Base-by-base conservation (phyloP, 2,113 vertebrate genomes). In the Crocuta crocuta region DNA sequence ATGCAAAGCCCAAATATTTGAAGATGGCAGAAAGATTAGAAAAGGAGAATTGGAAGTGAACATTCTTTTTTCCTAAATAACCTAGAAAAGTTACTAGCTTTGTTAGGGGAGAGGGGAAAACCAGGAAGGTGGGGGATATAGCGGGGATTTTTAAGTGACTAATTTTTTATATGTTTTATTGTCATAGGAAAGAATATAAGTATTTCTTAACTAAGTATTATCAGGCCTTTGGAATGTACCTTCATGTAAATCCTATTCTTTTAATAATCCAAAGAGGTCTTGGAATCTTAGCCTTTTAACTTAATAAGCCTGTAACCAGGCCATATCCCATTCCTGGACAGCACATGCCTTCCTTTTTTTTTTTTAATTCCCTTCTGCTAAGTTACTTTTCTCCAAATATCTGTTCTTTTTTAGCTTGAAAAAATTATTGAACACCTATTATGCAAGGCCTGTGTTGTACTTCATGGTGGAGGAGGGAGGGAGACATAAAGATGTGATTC, bases 1-100 rank as follows among this genome's bases (percentile, higher is more conserved):
- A 96, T 81, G 68, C 24, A 58, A 90, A 94, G 24, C 10, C 53
- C 35, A 85, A 78, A 66, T 85, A 92, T 92, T 71, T 94, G 76
- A 93, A 91, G 89, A 39, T 76, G 61, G 28, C 43, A 97, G 84
- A 53, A 91, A 79, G 33, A 70, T 26, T 48, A 94, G 80, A 84
- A 94, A 97, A 92, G 50, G 39, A 85, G 8, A 89, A 66, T 95
- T 85, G 74, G 24, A 74, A 94, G 74, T 58, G 26, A 94, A 80
- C 1, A 53, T 26, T 26, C 23, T 63, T 79, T 88, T 11, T 86
- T 23, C 4, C 50, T 89, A 68, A 66, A 70, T 84, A 85, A 73
- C n/a, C 26, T 85, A 79, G n/a, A 79, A 83, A 97, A 63, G 4
- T 76, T 80, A 31, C 15, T 63, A 82, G 66, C 1, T 94, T 74